Conservation (phyloP, 2,797 vertebrate species). For the Diplodus sargus region DNA sequence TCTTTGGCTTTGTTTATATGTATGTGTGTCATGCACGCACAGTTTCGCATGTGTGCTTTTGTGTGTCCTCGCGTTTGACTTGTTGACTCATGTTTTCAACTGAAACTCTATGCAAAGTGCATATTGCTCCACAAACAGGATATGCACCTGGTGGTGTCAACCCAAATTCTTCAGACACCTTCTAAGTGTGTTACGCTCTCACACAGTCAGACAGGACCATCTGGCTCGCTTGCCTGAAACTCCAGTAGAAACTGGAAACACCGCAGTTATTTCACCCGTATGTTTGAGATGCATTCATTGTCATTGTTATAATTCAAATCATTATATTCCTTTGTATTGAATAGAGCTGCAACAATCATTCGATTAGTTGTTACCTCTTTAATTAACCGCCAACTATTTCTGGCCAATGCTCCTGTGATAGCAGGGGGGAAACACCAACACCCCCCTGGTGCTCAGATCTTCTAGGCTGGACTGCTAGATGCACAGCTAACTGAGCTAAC, state of each 20-base stretch:
- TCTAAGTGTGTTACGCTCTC: constrained; percentile 50
- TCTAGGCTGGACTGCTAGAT: no score
- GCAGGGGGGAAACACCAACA: no score
- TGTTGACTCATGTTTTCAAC: constrained; percentile 73
- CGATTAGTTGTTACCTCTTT: no score
- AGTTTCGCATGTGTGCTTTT: constrained; percentile 33
- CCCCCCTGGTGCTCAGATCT: no score
- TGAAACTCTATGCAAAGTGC: constrained; percentile 71
- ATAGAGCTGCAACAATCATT: no score
- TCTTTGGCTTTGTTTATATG: constrained; percentile 48
- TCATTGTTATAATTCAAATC: not conserved
- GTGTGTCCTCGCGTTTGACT: constrained; percentile 46
- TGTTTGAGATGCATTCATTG: not conserved
- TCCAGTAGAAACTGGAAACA: constrained; percentile 40
- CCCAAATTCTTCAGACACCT: constrained; percentile 62
- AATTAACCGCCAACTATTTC: no score
- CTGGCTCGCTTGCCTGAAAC: constrained; percentile 53
- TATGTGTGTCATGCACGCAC: constrained; percentile 19
- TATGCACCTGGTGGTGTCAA: constrained; percentile 74
- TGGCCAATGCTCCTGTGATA: no score
- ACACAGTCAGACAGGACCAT: constrained; percentile 52
- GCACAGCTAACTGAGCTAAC: no score
- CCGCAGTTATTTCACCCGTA: not conserved
- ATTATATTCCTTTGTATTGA: not conserved
- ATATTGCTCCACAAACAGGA: constrained; percentile 71